Evolutionary conservation across 2,888 invertebrate species (phyloP).

Genomic region (Hermodice carunculata): DNA sequence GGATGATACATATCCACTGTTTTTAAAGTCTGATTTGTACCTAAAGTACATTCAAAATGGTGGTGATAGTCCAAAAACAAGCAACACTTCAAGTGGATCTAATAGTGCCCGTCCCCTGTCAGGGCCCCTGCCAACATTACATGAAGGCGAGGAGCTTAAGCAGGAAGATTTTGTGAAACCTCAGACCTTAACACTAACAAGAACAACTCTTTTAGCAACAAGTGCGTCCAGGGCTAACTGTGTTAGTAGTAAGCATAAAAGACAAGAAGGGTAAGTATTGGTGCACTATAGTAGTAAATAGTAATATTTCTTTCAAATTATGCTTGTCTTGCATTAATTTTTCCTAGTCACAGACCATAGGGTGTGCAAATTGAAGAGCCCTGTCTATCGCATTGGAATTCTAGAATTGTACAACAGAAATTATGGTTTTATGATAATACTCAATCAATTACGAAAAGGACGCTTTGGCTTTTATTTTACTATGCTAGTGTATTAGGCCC

Average conservation of each 20-base stretch:
- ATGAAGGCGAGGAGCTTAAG: slow-evolving; percentile 33
- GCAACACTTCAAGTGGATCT: slow-evolving; percentile 36
- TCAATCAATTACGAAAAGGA: no score
- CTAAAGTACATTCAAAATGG: slow-evolving; percentile 72
- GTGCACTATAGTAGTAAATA: no score
- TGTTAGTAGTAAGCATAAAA: neutral
- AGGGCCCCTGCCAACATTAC: slow-evolving; percentile 39
- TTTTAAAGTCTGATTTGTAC: slow-evolving; percentile 93
- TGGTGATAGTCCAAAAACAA: slow-evolving; percentile 60
- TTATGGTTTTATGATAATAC: no score
- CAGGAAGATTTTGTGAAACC: slow-evolving; percentile 28
- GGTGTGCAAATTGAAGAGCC: no score
- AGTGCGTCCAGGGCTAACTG: neutral
- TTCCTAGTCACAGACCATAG: no score
- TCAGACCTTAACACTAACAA: slow-evolving; percentile 21
- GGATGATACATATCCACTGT: slow-evolving; percentile 90
- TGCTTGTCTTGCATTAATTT: no score
- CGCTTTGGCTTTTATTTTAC: no score
- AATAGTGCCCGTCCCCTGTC: slow-evolving; percentile 35
- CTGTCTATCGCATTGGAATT: no score
- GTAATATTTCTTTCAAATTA: no score
- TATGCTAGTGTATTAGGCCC: no score
- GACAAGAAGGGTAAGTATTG: slow-evolving; percentile 23
- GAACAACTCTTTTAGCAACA: slow-evolving; percentile 23
- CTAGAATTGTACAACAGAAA: no score